Conservation (phyloP, 2,797 vertebrate genomes). For the Mormyrops attenuatus region DNA sequence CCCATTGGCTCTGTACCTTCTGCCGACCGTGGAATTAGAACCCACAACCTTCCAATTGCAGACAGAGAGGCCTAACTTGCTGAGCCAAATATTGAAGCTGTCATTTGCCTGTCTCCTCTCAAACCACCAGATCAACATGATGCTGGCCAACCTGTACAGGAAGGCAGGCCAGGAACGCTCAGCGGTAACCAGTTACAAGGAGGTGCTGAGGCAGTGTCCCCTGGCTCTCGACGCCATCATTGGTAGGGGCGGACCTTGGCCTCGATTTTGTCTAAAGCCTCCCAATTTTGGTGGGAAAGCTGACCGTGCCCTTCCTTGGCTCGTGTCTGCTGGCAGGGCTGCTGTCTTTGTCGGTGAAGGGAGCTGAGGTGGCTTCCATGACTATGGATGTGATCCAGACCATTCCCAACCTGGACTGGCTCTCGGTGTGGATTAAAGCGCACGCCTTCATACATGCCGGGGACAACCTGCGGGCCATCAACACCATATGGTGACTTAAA, state of each 20-base stretch:
- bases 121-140: conserved; percentile 89
- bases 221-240: conserved; percentile 93
- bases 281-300: neutral
- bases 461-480: conserved; percentile 93
- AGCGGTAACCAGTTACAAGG: conserved; percentile 96
- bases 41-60: neutral
- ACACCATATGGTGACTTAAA: conserved; percentile 86
- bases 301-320: neutral
- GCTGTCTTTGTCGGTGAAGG: conserved; percentile 93
- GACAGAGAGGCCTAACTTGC: neutral
- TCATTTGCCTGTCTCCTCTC: neutral
- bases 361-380: conserved; percentile 95
- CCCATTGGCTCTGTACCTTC: neutral
- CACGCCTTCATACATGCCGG: conserved; percentile 94
- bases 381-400: conserved; percentile 96
- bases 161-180: conserved; percentile 96
- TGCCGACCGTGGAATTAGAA: neutral
- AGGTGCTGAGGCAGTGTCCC: conserved; percentile 92
- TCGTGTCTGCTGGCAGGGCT: conserved; percentile 62
- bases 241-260: conserved; percentile 57
- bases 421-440: conserved; percentile 97
- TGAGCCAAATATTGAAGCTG: neutral
- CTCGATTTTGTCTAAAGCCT: neutral
- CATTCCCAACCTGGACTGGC: conserved; percentile 94
- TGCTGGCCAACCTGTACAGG: conserved; percentile 94